Conservation (phyloP, 2,113 vertebrate species). For the Ivindomyrus marchei region DNA sequence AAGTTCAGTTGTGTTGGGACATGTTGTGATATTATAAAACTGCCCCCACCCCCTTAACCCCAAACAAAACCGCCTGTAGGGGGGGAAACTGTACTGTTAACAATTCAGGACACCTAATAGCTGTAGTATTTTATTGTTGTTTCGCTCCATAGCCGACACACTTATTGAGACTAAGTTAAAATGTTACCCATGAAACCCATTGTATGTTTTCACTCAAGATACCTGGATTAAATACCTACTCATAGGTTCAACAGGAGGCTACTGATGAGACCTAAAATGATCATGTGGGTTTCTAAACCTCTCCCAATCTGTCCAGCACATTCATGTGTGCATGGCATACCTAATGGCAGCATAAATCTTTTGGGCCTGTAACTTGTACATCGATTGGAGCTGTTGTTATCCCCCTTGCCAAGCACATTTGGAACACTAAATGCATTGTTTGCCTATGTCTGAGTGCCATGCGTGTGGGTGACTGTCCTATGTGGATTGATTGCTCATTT, state of each 20-base stretch:
- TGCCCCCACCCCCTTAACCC: background rate
- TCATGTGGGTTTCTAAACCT: background rate
- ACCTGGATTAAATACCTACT: background rate
- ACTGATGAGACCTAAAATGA: background rate
- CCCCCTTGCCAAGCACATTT: background rate
- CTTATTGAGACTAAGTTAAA: background rate
- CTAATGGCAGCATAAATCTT: background rate
- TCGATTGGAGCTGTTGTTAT: background rate
- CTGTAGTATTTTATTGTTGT: background rate
- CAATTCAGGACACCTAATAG: background rate
- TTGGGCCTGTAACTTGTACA: background rate
- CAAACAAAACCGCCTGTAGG: background rate
- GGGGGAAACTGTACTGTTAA: background rate
- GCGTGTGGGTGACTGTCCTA: background rate
- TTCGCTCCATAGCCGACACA: background rate
- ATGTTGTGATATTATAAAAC: background rate
- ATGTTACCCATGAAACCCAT: background rate
- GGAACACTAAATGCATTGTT: background rate
- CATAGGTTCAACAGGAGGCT: background rate
- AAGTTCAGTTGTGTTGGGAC: background rate
- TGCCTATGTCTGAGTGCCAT: background rate
- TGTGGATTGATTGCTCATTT: background rate
- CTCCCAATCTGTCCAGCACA: background rate
- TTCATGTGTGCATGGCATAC: background rate
- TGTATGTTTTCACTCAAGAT: background rate